Base-by-base conservation (phyloP, 2,888 invertebrate genomes). In the Calameuta pallipes region DNA sequence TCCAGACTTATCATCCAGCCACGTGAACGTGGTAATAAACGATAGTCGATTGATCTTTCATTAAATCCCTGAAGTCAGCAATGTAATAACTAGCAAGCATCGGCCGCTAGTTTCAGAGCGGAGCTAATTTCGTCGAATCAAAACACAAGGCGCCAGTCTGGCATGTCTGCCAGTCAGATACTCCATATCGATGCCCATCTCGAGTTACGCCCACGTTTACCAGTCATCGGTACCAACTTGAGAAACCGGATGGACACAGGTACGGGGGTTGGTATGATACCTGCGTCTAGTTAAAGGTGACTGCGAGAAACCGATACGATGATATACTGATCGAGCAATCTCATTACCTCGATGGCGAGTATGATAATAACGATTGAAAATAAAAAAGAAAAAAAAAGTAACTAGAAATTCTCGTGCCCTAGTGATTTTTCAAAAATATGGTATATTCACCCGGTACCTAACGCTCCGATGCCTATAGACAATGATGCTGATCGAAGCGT, bases 111-210 rank as follows among this genome's bases (percentile, higher is more conserved):
- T 23, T 56, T 56, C 56, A 56, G 56, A 23, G 56, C 56, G 3
- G 71, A 33, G 71, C 71, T 71, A 71, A 71, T 71, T 71, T 71
- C 71, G 71, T 71, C 71, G 71, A 71, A 71, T 71, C 71, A 71
- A 71, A 71, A 71, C 71, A 71, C 71, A 31, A 71, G 71, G 71
- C 71, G 71, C 71, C 71, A 71, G 71, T 71, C 71, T 71, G 71
- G 71, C 71, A 31, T 71, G 71, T 15, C 71, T 56, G 71, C 33
- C 71, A 33, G 71, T 71, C 71, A 13, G 71, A 71, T 71, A 56
- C 23, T 56, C 23, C 56, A 23, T 56, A 56, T 56, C 56, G 56
- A 56, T 56, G 56, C 23, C 23, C 56, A 56, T 56, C 56, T 23
- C 56, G 56, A 56, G 56, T 15, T 56, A 56, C 56, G 56, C 23